Conservation (phyloP, 2,888 invertebrate genomes). For the Sympetrum striolatum region DNA sequence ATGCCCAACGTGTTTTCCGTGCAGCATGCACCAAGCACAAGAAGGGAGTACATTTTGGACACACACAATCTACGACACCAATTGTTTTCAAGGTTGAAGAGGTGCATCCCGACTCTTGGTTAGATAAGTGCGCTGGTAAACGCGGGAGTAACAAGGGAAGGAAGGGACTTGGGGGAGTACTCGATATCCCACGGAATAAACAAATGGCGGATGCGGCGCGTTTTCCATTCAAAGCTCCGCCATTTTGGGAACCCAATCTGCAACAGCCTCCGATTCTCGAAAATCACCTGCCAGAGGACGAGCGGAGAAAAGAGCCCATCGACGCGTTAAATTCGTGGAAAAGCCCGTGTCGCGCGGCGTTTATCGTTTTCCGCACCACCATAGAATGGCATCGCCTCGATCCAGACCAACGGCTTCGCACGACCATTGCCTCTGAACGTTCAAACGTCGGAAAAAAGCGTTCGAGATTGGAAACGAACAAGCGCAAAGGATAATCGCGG, state of each 20-base stretch:
- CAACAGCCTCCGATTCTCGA: no score
- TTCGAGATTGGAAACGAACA: no score
- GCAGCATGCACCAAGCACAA: neutral
- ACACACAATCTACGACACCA: neutral
- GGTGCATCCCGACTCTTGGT: neutral
- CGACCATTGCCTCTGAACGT: no score
- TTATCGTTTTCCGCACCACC: neutral
- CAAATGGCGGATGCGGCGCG: no score
- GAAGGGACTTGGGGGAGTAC: neutral
- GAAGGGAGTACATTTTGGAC: neutral
- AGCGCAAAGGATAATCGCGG: no score
- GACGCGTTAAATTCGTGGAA: neutral
- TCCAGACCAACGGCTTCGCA: no score
- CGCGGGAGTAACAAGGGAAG: neutral
- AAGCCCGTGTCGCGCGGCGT: neutral
- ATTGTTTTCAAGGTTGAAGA: neutral
- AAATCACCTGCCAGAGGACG: no score
- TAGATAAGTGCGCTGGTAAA: neutral
- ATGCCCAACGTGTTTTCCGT: neutral
- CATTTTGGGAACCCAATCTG: no score
- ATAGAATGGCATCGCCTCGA: neutral
- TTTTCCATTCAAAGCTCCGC: no score
- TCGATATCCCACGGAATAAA: no score
- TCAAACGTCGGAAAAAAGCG: neutral
- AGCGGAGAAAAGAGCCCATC: no score